phyloP scores from a whole-genome alignment of 2,113 vertebrate genomes.

The Felis catus region DNA sequence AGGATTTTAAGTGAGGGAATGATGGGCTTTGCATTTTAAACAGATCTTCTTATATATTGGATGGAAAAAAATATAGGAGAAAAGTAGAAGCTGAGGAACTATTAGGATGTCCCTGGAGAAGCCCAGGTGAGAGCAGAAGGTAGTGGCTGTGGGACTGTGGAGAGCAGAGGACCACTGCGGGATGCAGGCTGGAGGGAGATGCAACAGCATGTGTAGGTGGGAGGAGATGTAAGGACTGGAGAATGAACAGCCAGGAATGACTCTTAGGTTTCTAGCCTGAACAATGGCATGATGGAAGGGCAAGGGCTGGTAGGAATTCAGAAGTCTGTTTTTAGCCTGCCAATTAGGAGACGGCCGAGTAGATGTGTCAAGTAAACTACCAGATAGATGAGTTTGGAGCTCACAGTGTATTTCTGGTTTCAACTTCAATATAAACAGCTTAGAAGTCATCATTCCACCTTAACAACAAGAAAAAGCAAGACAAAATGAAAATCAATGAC shows the following conservation, averaged over 20 bases:
- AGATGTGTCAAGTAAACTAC: background rate
- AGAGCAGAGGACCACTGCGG: background rate
- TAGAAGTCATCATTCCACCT: no score
- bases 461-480: background rate
- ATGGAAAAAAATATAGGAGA: background rate
- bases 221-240: no score
- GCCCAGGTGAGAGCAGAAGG: background rate
- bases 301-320: background rate
- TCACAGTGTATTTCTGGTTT: background rate
- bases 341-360: background rate
- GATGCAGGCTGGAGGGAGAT: background rate
- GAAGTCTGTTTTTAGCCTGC: background rate
- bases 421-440: background rate
- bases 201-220: accelerated
- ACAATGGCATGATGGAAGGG: background rate
- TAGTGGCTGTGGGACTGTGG: background rate
- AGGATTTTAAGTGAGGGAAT: background rate
- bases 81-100: background rate
- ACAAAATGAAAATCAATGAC: background rate
- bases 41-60: background rate
- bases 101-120: no score
- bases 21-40: background rate
- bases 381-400: background rate
- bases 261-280: background rate
- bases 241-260: background rate